Conservation (phyloP, 2,797 vertebrate species). For the Carapus acus region DNA sequence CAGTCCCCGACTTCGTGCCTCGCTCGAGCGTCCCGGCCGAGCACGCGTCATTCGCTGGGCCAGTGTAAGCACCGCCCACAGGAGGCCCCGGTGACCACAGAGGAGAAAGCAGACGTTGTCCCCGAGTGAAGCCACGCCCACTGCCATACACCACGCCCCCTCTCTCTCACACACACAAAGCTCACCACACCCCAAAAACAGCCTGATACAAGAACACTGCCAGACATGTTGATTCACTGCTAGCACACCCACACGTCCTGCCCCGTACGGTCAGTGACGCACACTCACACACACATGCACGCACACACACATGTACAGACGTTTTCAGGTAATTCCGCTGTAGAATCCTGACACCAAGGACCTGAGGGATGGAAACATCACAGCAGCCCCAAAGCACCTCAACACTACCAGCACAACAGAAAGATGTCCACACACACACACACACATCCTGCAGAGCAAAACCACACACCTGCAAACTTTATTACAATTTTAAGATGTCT, state of each 20-base stretch:
- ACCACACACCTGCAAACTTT: conserved; percentile 22
- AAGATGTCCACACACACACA: conserved; percentile 6
- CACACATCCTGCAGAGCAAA: conserved; percentile 7
- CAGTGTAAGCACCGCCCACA: conserved; percentile 86
- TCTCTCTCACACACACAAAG: conserved; percentile 10
- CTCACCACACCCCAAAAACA: conserved; percentile 20
- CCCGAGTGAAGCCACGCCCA: conserved; percentile 65
- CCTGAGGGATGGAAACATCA: conserved; percentile 25
- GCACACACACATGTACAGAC: conserved; percentile 9
- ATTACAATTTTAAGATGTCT: conserved; percentile 50
- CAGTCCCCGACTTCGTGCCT: conserved; percentile 83
- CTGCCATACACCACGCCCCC: conserved; percentile 36
- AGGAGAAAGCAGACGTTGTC: conserved; percentile 76
- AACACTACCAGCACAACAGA: conserved; percentile 57
- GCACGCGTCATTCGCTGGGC: conserved; percentile 77
- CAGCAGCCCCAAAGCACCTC: conserved; percentile 26
- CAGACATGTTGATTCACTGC: conserved; percentile 38
- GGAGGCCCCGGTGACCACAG: conserved; percentile 67
- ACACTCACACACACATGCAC: conserved; percentile 13
- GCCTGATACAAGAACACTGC: conserved; percentile 57
- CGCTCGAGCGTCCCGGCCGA: conserved; percentile 77
- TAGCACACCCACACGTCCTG: conserved; percentile 41
- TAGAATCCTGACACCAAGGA: conserved; percentile 59
- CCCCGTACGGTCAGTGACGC: conserved; percentile 49
- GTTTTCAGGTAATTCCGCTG: conserved; percentile 29